Evolutionary conservation across 1,140 invertebrate species (phyloP), one percentile per base, ranked within the genome.

Genomic region (Ganaspis sp.): DNA sequence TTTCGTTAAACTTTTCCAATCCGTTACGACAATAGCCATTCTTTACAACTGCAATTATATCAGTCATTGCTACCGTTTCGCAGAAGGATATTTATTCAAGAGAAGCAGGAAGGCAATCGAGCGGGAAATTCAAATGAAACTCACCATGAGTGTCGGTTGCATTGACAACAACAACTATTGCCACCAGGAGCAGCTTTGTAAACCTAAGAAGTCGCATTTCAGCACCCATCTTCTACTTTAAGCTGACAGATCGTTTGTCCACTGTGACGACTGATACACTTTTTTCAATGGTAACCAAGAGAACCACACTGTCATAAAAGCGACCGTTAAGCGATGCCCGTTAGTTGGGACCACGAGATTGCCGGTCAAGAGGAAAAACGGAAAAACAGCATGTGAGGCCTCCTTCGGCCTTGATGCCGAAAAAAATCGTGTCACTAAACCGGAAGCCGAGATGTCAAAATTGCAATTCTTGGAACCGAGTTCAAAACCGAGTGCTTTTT

Each of bases 181-280:
- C 54, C 64, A 83, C 26, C 11, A 84, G 70, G 54, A 89, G 82
- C 49, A 90, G 76, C 73, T 88, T 88, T 53, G 88, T 89, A 85
- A 89, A 88, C 86, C 87, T 87, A 9, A 88, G 81, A 77, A 86
- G 83, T 84, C 83, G 83, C 88, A 89, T 89, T 64, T 87, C 84
- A 84, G 76, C 78, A 71, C 81, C 85, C 87, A 87, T 87, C 74
- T 83, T 19, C 38, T 37, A 23, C 9, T 26, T 58, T 34, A 17
- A 9, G 69, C 9, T 69, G 34, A 77, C 38, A 70, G 58, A 64
- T 29, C 75, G 37, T 49, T 78, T 72, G 78, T 78, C 72, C 74
- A 81, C 75, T 70, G 80, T 58, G 54, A 58, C 11, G 19, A 54
- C 19, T 64, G 23, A 26, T 79, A 74, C 81, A 82, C 78, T 79